Percentiles rank a stretch among this genome's conserved stretches.
Evolutionary conservation across 2,888 invertebrate genomes (phyloP).

Genomic region (Ichneumoninae sp.): DNA sequence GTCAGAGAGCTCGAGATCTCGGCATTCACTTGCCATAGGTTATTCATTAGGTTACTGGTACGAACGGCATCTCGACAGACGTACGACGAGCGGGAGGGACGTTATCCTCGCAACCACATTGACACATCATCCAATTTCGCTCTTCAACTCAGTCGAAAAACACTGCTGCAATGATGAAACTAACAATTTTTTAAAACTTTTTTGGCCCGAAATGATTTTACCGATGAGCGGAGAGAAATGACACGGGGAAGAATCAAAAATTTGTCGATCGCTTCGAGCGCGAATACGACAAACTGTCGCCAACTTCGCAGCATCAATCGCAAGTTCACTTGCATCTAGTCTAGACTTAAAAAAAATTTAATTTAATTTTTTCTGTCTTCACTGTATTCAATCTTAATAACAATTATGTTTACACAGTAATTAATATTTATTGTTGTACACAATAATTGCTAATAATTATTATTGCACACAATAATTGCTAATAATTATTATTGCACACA

Average conservation of each 20-base stretch:
- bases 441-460: too few species aligned
- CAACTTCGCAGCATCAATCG: not conserved
- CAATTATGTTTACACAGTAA: too few species aligned
- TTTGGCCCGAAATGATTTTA: not conserved
- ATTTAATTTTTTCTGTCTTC: too few species aligned
- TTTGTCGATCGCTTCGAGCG: not conserved
- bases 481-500: too few species aligned
- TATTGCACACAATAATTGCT: too few species aligned
- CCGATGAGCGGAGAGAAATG: not conserved
- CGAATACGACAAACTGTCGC: not conserved
- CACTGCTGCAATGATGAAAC: conserved; percentile 6
- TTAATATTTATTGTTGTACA: too few species aligned
- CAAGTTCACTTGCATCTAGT: not conserved
- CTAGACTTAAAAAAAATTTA: too few species aligned
- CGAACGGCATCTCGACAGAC: conserved; percentile 3
- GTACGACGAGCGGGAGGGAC: not conserved
- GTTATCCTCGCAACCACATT: conserved; percentile 42
- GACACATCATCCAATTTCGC: conserved; percentile 42
- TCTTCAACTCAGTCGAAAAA: not conserved
- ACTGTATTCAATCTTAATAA: too few species aligned
- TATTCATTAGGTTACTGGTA: conserved; percentile 15
- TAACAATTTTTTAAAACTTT: conserved; percentile 1
- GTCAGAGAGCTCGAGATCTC: not conserved
- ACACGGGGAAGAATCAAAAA: not conserved
- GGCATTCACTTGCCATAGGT: not conserved